Percentiles rank a stretch among this genome's conserved stretches.
phyloP scores from a whole-genome alignment of 1,140 invertebrate genomes.

The Theocolax elegans region DNA sequence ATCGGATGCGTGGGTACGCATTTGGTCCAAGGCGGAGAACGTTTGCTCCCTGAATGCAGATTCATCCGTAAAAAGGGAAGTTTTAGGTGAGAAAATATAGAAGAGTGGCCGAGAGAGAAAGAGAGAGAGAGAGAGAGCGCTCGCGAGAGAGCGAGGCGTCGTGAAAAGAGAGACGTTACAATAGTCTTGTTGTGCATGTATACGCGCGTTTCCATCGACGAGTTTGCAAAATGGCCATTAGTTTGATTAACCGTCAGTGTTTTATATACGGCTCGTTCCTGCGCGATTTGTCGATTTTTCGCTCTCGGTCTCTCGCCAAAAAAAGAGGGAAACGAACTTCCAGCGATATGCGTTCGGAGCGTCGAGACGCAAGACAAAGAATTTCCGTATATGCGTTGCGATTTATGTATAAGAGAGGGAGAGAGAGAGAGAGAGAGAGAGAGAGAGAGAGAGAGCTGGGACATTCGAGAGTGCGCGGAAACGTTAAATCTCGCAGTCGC shows the following conservation, averaged over 20 bases:
- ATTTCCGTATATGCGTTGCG: conserved; percentile 19
- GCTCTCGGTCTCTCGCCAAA: conserved; percentile 25
- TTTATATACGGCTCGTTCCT: conserved; percentile 14
- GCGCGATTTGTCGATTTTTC: conserved; percentile 43
- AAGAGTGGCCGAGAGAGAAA: background rate
- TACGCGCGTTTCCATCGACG: background rate
- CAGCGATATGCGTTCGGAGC: conserved; percentile 1
- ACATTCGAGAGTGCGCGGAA: conserved; percentile 6
- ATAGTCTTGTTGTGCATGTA: background rate
- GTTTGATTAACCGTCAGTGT: conserved; percentile 52
- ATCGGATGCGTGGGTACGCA: conserved; percentile 1
- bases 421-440: background rate
- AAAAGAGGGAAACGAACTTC: conserved; percentile 17
- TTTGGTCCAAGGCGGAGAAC: too few species aligned
- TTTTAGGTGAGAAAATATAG: background rate
- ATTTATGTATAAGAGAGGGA: conserved; percentile 11
- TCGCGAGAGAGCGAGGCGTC: background rate
- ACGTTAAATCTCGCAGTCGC: conserved; percentile 20
- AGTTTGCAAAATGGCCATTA: conserved; percentile 50
- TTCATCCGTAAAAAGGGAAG: background rate
- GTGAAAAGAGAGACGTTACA: too few species aligned
- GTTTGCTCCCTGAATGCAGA: background rate
- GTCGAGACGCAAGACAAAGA: conserved; percentile 38
- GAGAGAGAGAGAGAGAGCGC: background rate
- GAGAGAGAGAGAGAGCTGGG: background rate